Base-by-base conservation (phyloP, 1,140 invertebrate species). In the Drosophila ananassae region DNA sequence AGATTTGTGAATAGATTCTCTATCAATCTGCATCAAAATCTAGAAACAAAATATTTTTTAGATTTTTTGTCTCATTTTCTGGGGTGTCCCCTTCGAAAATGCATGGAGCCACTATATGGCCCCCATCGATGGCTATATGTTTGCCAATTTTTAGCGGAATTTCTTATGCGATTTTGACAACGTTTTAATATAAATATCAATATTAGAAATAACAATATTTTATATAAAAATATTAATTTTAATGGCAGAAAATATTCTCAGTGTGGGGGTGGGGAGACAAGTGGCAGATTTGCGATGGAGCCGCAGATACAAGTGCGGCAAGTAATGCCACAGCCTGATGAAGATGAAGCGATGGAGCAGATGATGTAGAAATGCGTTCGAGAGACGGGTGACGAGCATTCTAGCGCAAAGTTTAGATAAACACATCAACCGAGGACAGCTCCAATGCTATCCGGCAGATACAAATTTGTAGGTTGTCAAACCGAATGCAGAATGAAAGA, bases 361-460 rank as follows among this genome's bases (percentile, higher is more conserved):
- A 77, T 89, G 64, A 69, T 48, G 63, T 69, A 82, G 78, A 85
- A 89, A 72, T 67, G 66, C 63, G 58, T 22, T 44, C 53, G 66
- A 67, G 39, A 25, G 71, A 58, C 60, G n/a, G 66, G 50, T 66
- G 83, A 75, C 68, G 79, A 76, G 83, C 83, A 87, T 79, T 87
- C 83, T 89, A 89, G 79, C 83, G 83, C 83, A 64, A 89, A 89
- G 67, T 77, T 69, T 73, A 89, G 83, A 89, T 89, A 89, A 89
- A 89, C 73, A 67, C 78, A 63, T 66, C 71, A 82, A 21, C 34
- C 51, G 56, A 48, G 56, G 64, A 73, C 61, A 71, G 68, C 59
- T 60, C 32, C 51, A 68, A 61, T 72, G 74, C 55, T 64, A 22
- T 21, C 41, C 41, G 41, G 41, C 41, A 21, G 44, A 73, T 75